These are phyloP conservation scores for Neosilurus mollespiculum DNA, from an alignment of 2,797 vertebrate species.

Conservation along the genomic window DNA sequence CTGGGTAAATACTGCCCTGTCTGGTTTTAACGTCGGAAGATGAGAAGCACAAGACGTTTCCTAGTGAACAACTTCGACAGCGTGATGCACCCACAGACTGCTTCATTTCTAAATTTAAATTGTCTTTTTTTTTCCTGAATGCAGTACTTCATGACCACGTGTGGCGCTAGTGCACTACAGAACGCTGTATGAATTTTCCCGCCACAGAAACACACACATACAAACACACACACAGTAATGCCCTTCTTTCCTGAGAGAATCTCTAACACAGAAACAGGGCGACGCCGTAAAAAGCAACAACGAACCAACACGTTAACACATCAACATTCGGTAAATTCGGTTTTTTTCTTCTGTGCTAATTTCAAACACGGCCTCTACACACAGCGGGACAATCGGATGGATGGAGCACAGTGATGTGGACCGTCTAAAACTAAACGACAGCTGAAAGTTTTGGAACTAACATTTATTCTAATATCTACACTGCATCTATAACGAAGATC, in stretches of 20 bases:
- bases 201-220: not conserved
- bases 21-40: not conserved
- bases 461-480: conserved; percentile 24
- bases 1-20: conserved; percentile 7
- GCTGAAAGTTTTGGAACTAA: conserved; percentile 8
- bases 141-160: conserved; percentile 17
- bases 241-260: conserved; percentile 48
- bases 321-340: not conserved
- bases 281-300: conserved; percentile 32
- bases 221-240: conserved; percentile 39
- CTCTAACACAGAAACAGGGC: conserved; percentile 47
- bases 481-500: not conserved
- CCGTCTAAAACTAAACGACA: conserved; percentile 30
- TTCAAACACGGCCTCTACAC: conserved; percentile 4
- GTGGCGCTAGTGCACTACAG: conserved; percentile 7
- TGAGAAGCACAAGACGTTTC: conserved; percentile 7
- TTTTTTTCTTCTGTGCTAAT: not conserved
- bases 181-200: not conserved
- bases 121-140: not conserved
- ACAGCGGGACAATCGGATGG: not conserved
- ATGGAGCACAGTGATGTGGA: conserved; percentile 33
- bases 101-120: not conserved
- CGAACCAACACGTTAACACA: not conserved
- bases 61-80: not conserved
- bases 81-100: not conserved